Percentiles rank a stretch among this genome's conserved stretches.
phyloP scores from a whole-genome alignment of 2,888 invertebrate species.

The Dynastes hyllus region DNA sequence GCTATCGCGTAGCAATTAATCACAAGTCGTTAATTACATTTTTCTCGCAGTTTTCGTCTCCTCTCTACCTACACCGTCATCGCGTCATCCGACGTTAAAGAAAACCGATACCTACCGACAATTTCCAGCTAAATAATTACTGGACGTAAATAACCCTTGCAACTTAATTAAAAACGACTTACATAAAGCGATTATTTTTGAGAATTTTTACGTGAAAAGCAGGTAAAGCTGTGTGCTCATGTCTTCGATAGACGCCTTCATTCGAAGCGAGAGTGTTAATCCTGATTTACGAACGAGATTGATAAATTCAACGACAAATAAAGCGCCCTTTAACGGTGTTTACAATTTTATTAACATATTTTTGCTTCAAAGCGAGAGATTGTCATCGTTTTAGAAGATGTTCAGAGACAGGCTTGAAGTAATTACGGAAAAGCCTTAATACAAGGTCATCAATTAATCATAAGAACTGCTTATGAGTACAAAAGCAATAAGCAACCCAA shows the following conservation, averaged over 20 bases:
- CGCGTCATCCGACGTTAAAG: background rate
- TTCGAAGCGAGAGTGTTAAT: background rate
- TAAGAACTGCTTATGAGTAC: no score
- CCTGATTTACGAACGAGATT: background rate
- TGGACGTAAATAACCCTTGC: background rate
- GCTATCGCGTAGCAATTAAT: constrained; percentile 8
- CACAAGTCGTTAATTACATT: constrained; percentile 1
- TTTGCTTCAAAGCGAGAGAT: no score
- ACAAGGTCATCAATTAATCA: no score
- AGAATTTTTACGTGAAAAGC: background rate
- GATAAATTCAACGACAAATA: background rate
- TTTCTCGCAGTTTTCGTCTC: background rate
- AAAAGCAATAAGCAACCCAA: no score
- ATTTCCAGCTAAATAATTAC: constrained; percentile 6
- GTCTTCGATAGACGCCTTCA: no score
- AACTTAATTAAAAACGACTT: constrained; percentile 16
- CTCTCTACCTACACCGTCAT: background rate
- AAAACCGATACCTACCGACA: background rate
- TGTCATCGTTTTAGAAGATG: no score
- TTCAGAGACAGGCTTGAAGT: no score
- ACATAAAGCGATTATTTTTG: constrained; percentile 3
- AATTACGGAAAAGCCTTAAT: no score
- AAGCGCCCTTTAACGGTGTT: background rate
- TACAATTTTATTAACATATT: no score
- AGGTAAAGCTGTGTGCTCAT: no score